Evolutionary conservation across 2,797 vertebrate species (phyloP), one percentile per base, ranked within the genome.

Genomic region (Neostethus bicornis): DNA sequence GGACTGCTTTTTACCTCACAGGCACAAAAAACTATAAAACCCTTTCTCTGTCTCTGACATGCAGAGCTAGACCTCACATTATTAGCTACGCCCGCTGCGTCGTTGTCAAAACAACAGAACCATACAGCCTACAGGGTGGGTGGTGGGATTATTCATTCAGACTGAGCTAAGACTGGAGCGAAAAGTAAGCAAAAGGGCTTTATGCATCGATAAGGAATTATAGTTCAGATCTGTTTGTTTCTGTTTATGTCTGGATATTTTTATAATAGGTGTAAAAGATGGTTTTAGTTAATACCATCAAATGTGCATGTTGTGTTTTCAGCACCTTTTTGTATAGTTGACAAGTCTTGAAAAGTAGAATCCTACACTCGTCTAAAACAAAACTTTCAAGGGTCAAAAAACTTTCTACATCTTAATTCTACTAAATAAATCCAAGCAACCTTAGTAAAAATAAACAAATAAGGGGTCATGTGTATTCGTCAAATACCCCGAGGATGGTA

Each of bases 191-290:
- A 50, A 16, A 10, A 45, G 16, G 11, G 52, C 7, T 41, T 47
- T 53, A 56, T 38, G 55, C 54, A 54, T 64, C 62, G 42, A 67
- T 49, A 48, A 16, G 6, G 29, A 44, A 26, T 39, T 56, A 31
- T 47, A 12, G 16, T 31, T 31, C 19, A 28, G 2, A 39, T 17
- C 9, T 39, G 37, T 11, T 23, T 42, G 6, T 23, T 23, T 42
- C 12, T 11, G 2, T 19, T 10, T 13, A 21, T 42, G 39, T 12
- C 20, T 21, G 39, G 23, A 20, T 21, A 12, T 5, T 14, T 14
- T 23, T 21, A 13, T 13, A 20, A 39, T n/a, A n/a, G n/a, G n/a
- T n/a, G n/a, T n/a, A n/a, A n/a, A n/a, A n/a, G n/a, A n/a, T n/a
- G n/a, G n/a, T n/a, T n/a, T n/a, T n/a, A n/a, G n/a, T n/a, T n/a